phyloP scores from a whole-genome alignment of 1,140 invertebrate genomes.

The Tetramorium alpestre region DNA sequence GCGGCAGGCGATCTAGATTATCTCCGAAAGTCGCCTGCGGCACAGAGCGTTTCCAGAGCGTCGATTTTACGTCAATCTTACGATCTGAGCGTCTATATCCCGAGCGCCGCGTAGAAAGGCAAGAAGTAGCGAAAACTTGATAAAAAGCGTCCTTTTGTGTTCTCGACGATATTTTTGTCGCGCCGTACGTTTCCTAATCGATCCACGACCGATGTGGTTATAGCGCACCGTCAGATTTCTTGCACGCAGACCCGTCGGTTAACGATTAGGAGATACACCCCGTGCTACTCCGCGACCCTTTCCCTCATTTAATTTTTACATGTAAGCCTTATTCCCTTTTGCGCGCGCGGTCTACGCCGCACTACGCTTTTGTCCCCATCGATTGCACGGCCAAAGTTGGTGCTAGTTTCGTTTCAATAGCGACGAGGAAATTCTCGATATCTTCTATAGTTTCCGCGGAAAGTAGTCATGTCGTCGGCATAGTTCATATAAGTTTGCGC shows the following conservation, averaged over 20 bases:
- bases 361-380: not conserved
- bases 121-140: not conserved
- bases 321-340: not conserved
- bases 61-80: conserved; percentile 12
- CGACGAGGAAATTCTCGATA: not conserved
- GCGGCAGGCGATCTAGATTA: not conserved
- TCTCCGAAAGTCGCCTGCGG: not conserved
- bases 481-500: not conserved
- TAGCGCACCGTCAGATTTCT: conserved; percentile 7
- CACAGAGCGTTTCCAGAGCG: not conserved
- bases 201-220: conserved; percentile 13
- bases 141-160: conserved; percentile 7
- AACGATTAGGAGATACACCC: conserved; percentile 1
- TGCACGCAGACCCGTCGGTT: not conserved
- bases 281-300: not conserved
- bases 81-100: not conserved
- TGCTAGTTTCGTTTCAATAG: not conserved
- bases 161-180: conserved; percentile 26
- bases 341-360: not conserved
- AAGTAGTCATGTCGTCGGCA: not conserved
- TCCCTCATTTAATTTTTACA: conserved; percentile 13
- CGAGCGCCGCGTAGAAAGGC: not conserved
- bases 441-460: not conserved
- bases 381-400: not conserved
- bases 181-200: conserved; percentile 28